Base-by-base conservation (phyloP, 2,797 vertebrate genomes). In the Gambusia yucatana region DNA sequence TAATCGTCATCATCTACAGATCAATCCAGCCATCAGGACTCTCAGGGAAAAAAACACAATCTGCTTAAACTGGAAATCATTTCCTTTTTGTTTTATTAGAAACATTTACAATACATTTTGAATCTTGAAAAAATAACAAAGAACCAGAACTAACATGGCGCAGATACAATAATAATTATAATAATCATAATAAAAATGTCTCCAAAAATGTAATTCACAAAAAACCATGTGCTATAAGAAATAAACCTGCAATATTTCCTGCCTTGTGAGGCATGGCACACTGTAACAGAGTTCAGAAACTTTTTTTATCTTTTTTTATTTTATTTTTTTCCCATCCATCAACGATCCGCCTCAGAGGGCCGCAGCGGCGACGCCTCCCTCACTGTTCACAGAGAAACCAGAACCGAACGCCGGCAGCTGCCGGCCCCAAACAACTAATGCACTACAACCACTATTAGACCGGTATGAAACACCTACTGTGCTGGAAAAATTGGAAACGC, bases 31-130 rank as follows among this genome's bases (percentile, higher is more conserved):
- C 33, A 73, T 73, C 44, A 30, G 57, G 44, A 72, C 28, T 63
- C 22, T 30, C 28, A 55, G 28, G 22, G 30, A 43, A 65, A 25
- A 52, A 59, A 6, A 71, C 57, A 72, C 61, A 75, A 52, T 36
- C 8, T 5, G 16, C 77, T 36, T 79, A 72, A 73, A 61, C 82
- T 91, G 82, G 81, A 83, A 85, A 92, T 95, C 88, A 93, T 94
- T 95, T 94, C 91, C 90, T 91, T 95, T 95, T 94, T 93, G 91
- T 96, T 96, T 96, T 96, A 96, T 96, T 96, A 96, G 93, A 96
- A 96, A 96, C 95, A 96, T 96, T 96, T 96, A 96, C 96, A 96
- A 96, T 96, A 96, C 96, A 96, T 96, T 94, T 96, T 95, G 88
- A 94, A 95, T 95, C 90, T 96, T 94, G 88, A 84, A 96, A 96